Evolutionary conservation across 2,888 invertebrate species (phyloP).

Genomic region (Eumerus sabulonum): DNA sequence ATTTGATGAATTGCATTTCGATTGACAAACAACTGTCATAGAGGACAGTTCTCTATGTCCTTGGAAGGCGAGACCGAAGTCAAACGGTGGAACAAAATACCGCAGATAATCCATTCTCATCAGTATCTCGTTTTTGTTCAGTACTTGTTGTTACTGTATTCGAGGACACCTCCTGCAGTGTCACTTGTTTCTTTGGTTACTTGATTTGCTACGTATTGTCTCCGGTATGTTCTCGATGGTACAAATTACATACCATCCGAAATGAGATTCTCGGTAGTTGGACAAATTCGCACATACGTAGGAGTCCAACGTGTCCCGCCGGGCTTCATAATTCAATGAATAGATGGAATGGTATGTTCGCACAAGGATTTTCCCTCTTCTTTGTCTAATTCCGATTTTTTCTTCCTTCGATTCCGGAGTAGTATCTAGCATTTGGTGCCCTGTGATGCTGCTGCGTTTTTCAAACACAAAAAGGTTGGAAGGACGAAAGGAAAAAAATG

Average conservation of each 20-base stretch:
- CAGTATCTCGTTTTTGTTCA: slow-evolving; percentile 29
- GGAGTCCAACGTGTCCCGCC: slow-evolving; percentile 48
- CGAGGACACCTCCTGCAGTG: slow-evolving; percentile 49
- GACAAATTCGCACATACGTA: slow-evolving; percentile 65
- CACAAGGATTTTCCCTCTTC: slow-evolving; percentile 19
- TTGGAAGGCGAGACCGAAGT: slow-evolving; percentile 10
- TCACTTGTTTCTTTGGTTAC: slow-evolving; percentile 41
- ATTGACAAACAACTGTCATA: slow-evolving; percentile 50
- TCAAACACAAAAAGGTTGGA: slow-evolving; percentile 13
- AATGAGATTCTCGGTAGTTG: slow-evolving; percentile 38
- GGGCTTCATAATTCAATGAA: slow-evolving; percentile 54
- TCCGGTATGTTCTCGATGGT: slow-evolving; percentile 32
- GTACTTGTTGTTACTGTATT: not conserved
- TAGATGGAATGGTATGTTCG: slow-evolving; percentile 36
- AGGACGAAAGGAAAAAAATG: slow-evolving; percentile 7
- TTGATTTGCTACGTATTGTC: not conserved
- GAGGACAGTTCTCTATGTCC: slow-evolving; percentile 27
- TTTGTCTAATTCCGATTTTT: slow-evolving; percentile 6
- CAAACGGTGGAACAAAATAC: slow-evolving; percentile 26
- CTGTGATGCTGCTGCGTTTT: slow-evolving; percentile 28
- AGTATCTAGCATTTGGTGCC: no score
- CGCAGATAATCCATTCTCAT: slow-evolving; percentile 49
- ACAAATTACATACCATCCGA: slow-evolving; percentile 52
- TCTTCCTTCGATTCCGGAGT: not conserved
- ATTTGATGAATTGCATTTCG: slow-evolving; percentile 48